Conservation (phyloP, 1,140 invertebrate genomes). For the Bombus sibiricus region DNA sequence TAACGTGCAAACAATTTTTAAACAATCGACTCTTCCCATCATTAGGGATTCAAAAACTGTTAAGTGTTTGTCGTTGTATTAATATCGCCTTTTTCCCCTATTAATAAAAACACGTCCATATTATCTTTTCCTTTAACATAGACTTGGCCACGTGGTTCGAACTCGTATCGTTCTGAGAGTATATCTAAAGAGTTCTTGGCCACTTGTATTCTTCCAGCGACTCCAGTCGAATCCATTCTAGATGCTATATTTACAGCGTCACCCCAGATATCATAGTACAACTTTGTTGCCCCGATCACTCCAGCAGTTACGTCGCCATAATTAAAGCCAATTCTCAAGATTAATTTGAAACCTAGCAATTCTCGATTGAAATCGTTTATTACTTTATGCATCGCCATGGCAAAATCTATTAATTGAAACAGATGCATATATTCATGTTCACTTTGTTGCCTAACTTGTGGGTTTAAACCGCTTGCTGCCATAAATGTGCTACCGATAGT, state of each 20-base stretch:
- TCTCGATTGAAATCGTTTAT: constrained; percentile 95
- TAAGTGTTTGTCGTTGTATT: constrained; percentile 26
- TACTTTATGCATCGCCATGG: constrained; percentile 92
- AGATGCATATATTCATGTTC: constrained; percentile 90
- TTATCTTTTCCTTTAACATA: constrained; percentile 98
- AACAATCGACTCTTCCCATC: constrained; percentile 10
- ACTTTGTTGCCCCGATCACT: constrained; percentile 97
- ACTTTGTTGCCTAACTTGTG: constrained; percentile 85
- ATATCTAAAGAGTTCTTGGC: constrained; percentile 88
- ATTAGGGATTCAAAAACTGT: constrained; percentile 27
- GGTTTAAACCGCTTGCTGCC: constrained; percentile 97
- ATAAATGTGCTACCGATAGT: constrained; percentile 99
- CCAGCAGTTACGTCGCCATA: constrained; percentile 97
- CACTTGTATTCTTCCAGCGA: constrained; percentile 93
- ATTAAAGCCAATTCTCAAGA: constrained; percentile 93
- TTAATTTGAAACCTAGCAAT: constrained; percentile 93
- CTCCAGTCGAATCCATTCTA: constrained; percentile 96
- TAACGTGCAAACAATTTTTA: constrained; percentile 4
- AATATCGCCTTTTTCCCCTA: constrained; percentile 80
- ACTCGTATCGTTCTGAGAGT: constrained; percentile 87
- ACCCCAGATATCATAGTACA: constrained; percentile 99
- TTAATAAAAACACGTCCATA: constrained; percentile 93
- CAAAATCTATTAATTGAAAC: constrained; percentile 94
- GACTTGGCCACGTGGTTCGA: constrained; percentile 92
- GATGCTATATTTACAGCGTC: constrained; percentile 99